Percentiles rank a stretch among this genome's conserved stretches.
phyloP scores from a whole-genome alignment of 2,797 vertebrate genomes.

The Diplodus sargus region DNA sequence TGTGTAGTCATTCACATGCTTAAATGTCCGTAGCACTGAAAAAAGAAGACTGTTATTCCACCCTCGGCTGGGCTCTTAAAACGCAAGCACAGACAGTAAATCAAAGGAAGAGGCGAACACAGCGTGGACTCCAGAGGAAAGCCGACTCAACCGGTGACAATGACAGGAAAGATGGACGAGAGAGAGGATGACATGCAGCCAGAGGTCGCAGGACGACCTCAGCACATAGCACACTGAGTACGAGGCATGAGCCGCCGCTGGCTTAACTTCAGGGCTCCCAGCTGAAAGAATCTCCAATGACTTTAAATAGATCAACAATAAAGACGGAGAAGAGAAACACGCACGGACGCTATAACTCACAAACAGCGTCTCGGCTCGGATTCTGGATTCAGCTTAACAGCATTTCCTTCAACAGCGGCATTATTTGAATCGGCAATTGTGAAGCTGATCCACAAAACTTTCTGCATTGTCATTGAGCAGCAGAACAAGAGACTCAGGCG shows the following conservation, averaged over 20 bases:
- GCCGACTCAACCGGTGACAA: slow-evolving; percentile 60
- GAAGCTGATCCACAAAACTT: background rate
- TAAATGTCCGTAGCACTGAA: slow-evolving; percentile 23
- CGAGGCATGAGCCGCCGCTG: slow-evolving; percentile 56
- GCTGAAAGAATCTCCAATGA: slow-evolving; percentile 56
- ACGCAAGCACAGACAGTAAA: slow-evolving; percentile 12
- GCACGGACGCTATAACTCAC: slow-evolving; percentile 20
- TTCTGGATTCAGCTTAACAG: background rate
- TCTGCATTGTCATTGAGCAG: background rate
- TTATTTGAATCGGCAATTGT: background rate
- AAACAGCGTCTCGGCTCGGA: background rate
- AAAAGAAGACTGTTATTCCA: slow-evolving; percentile 24
- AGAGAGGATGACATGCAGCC: slow-evolving; percentile 60
- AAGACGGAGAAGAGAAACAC: slow-evolving; percentile 35
- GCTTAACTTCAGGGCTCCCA: slow-evolving; percentile 61
- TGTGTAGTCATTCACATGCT: slow-evolving; percentile 26
- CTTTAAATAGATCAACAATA: slow-evolving; percentile 68
- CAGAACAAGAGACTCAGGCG: slow-evolving; percentile 19
- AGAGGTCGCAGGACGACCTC: slow-evolving; percentile 69
- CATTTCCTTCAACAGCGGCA: background rate
- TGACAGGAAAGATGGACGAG: slow-evolving; percentile 79
- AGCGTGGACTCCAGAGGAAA: slow-evolving; percentile 50
- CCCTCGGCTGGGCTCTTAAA: slow-evolving; percentile 13
- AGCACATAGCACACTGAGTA: slow-evolving; percentile 45
- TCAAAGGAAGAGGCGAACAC: slow-evolving; percentile 16